These are phyloP conservation scores for Tenthredo mesomela DNA, from an alignment of 2,888 invertebrate genomes.

Conservation along the genomic window DNA sequence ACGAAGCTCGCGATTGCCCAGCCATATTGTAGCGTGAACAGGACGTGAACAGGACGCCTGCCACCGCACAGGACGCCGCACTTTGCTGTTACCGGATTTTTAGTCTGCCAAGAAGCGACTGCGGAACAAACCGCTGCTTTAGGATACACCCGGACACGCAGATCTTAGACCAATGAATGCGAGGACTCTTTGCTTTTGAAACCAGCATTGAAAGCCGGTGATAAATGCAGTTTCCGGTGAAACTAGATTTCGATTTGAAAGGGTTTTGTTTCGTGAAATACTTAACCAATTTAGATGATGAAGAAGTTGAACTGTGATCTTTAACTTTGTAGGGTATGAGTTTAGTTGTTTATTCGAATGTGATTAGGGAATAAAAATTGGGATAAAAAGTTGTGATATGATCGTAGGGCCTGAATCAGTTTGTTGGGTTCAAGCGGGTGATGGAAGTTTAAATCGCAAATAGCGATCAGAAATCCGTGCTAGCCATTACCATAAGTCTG, in stretches of 20 bases:
- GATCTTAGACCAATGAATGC: conserved; percentile 18
- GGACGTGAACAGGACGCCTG: conserved; percentile 38
- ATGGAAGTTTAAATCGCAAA: conserved; percentile 63
- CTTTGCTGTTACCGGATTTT: conserved; percentile 46
- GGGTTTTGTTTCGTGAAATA: not conserved
- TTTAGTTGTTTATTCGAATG: no score
- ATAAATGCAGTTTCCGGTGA: not conserved
- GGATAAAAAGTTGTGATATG: not conserved
- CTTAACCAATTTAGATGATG: not conserved
- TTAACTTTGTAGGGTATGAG: no score
- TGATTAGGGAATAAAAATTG: not conserved
- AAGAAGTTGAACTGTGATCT: not conserved
- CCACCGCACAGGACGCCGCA: conserved; percentile 48
- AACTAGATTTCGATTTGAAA: not conserved
- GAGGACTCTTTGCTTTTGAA: conserved; percentile 6
- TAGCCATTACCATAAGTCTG: conserved; percentile 67
- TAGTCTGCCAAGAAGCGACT: conserved; percentile 21
- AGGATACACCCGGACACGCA: conserved; percentile 8
- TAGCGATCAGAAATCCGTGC: conserved; percentile 63
- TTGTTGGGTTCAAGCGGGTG: conserved; percentile 56
- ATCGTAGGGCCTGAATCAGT: not conserved
- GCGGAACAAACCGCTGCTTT: conserved; percentile 42
- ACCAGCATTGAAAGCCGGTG: not conserved
- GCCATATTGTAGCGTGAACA: conserved; percentile 39
- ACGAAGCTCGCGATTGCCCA: conserved; percentile 12